Base-by-base conservation (phyloP, 1,140 invertebrate genomes). In the Trachymyrmex cornetzi region DNA sequence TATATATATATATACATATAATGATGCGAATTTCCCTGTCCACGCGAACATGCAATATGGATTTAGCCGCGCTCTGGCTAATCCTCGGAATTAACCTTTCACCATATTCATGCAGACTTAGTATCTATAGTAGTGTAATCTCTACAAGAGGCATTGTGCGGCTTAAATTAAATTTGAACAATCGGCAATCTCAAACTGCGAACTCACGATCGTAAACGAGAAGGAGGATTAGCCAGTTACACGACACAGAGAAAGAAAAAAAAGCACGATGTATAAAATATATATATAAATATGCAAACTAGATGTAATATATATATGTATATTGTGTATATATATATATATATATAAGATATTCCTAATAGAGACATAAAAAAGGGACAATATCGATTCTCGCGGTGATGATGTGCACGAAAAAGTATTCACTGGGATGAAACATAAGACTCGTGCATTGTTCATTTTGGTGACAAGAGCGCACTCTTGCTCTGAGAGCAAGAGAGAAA, bases 191-290 rank as follows among this genome's bases (percentile, higher is more conserved):
- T 75, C 5, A 55, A 38, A 59, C 19, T 22, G 57, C 6, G 6
- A 44, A 48, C 12, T 79, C 4, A 2, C 27, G 44, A 72, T 64
- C 14, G 34, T 74, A 11, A 61, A 85, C 44, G 63, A 74, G 30
- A 27, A 71, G 57, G 61, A 86, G 79, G 55, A 91, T 59, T 90
- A 91, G 87, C 82, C 89, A 86, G 66, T 90, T 57, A 87, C 63
- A 72, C 72, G 14, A 61, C 22, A 74, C 87, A 44, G 44, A 48
- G 30, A 11, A 44, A 19, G 69, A 11, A 27, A 19, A 34, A 24
- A 16, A 59, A 34, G n/a, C 3, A 22, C 16, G 22, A 38, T 59
- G 14, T 48, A 61, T 63, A 81, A 48, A 34, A 48, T 38, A 61
- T 48, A 22, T 50, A 59, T 38, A 69, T 69, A 75, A 66, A 84